Base-by-base conservation (phyloP, 2,113 vertebrate species). In the Danio rerio region DNA sequence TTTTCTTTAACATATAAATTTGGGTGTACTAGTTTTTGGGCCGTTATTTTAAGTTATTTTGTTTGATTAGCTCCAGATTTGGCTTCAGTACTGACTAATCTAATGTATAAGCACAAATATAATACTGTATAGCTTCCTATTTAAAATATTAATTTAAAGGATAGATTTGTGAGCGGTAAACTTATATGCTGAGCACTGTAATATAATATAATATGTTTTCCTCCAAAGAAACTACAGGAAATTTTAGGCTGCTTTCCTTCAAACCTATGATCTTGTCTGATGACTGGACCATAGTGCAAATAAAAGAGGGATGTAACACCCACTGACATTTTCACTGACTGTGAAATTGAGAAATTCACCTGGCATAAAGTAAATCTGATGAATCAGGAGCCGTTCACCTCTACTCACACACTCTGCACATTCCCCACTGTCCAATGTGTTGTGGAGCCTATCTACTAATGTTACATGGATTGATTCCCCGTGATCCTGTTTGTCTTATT, bases 401-500 rank as follows among this genome's bases (percentile, higher is more conserved):
- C 43, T 62, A 70, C 55, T 70, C 69, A 61, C 55, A 68, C 58
- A 75, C 72, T 47, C 3, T 20, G 61, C 40, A 84, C 68, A 18
- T 66, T 83, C 65, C 12, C 56, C 11, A 20, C 47, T 78, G 65
- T 75, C 21, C 31, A 69, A 55, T 76, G 56, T 72, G 75, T 78
- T 69, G 50, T 55, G 15, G 49, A 55, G 47, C 42, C 55, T 66
- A 78, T 71, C 50, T 72, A 65, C 65, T 76, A 49, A 76, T 66
- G 65, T 49, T 66, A 20, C 66, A 70, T 66, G 21, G 68, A 84
- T 84, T 70, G 52, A 59, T 74, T 10, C 50, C 70, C 59, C 21
- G 47, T 68, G 53, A 61, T 77, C 71, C 50, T 66, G 61, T 82
- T 63, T 56, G 72, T 62, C 50, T 49, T 76, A 83, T 71, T 68